phyloP scores from a whole-genome alignment of 2,797 vertebrate genomes.

The Cyprinodon diabolis region DNA sequence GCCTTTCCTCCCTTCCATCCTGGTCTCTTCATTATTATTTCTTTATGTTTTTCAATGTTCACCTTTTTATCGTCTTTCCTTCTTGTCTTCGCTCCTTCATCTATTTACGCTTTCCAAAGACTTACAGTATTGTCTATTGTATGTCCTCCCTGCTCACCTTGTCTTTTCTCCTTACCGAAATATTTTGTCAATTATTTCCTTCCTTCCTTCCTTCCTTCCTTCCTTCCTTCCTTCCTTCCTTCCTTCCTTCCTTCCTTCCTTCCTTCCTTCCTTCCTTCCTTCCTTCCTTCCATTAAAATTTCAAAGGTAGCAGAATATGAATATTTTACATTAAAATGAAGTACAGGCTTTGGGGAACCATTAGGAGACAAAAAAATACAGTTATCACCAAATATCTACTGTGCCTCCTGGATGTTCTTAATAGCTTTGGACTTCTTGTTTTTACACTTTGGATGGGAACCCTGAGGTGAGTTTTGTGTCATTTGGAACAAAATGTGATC shows the following conservation, averaged over 20 bases:
- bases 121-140: no score
- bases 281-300: neutral
- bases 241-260: no score
- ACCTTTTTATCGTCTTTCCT: no score
- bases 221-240: neutral
- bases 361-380: conserved; percentile 48
- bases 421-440: conserved; percentile 35
- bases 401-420: conserved; percentile 33
- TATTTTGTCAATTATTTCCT: no score
- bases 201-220: neutral
- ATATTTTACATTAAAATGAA: neutral
- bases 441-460: conserved; percentile 24
- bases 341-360: conserved; percentile 17
- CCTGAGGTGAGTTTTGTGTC: conserved; percentile 24
- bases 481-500: conserved; percentile 31
- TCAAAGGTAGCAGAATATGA: neutral
- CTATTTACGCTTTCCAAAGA: no score
- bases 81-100: no score
- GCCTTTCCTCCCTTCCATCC: no score
- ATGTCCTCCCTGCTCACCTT: no score
- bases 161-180: no score
- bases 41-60: no score
- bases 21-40: no score
- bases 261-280: neutral
- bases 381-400: conserved; percentile 20